Conservation (phyloP, 1,140 invertebrate species). For the Cecropterus lyciades region DNA sequence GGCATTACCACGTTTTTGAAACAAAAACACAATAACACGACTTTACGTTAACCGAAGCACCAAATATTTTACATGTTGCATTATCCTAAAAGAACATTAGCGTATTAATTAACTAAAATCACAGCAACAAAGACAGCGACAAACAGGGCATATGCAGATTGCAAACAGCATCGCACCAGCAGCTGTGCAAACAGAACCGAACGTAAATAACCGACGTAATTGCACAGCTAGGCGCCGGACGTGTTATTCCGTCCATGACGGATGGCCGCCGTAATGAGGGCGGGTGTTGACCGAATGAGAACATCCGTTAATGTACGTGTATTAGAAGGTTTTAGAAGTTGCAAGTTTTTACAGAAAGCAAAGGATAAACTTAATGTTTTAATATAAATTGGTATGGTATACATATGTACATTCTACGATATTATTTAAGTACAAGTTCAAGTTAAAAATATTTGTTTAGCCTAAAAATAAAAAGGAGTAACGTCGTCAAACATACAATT, state of each 20-base stretch:
- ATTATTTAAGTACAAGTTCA: no score
- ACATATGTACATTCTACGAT: no score
- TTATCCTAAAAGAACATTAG: conserved; percentile 9
- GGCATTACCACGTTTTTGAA: no score
- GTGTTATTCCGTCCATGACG: conserved; percentile 37
- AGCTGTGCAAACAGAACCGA: conserved; percentile 30
- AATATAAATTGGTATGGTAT: no score
- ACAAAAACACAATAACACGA: no score
- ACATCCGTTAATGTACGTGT: conserved; percentile 8
- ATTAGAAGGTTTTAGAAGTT: conserved; percentile 12
- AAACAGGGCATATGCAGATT: conserved; percentile 30
- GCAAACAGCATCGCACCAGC: conserved; percentile 33
- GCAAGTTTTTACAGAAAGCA: no score
- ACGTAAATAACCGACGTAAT: conserved; percentile 35
- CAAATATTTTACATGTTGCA: no score
- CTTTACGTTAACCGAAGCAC: no score
- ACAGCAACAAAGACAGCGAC: conserved; percentile 18
- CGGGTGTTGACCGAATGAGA: conserved; percentile 19
- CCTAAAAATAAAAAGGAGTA: no score
- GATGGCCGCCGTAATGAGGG: conserved; percentile 29
- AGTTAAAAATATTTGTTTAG: no score
- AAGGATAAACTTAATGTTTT: no score
- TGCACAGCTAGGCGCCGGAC: conserved; percentile 31
- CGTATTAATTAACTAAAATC: conserved; percentile 32
- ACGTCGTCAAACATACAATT: no score